Evolutionary conservation across 2,113 vertebrate genomes (phyloP).

Genomic region (Indicator indicator): DNA sequence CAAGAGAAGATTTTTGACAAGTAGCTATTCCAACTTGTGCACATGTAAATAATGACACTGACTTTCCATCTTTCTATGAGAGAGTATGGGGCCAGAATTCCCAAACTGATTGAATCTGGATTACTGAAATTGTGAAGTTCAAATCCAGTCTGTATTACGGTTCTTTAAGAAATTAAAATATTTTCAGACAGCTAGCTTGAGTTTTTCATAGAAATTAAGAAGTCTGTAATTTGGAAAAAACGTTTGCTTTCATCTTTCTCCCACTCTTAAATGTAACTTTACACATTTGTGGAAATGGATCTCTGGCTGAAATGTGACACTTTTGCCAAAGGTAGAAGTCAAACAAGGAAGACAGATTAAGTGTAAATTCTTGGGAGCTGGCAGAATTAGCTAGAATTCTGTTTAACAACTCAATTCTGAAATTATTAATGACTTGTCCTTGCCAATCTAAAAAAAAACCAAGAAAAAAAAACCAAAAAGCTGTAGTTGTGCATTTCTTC

Average conservation of each 20-base stretch:
- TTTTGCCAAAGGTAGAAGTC: conserved; percentile 47
- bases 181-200: background rate
- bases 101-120: background rate
- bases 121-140: background rate
- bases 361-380: conserved; percentile 56
- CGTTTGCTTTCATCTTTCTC: conserved; percentile 35
- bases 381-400: conserved; percentile 62
- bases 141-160: background rate
- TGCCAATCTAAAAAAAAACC: background rate
- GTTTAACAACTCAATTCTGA: conserved; percentile 58
- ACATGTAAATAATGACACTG: background rate
- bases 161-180: background rate
- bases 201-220: background rate
- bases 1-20: background rate
- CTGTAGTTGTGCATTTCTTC: background rate
- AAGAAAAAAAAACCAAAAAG: background rate
- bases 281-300: conserved; percentile 48
- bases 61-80: background rate
- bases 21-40: background rate
- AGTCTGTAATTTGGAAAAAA: conserved; percentile 17
- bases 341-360: conserved; percentile 60
- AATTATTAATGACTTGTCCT: conserved; percentile 53
- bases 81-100: background rate
- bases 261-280: conserved; percentile 16
- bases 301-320: background rate